Base-by-base conservation (phyloP, 2,888 invertebrate genomes). In the Microdon myrmicae region DNA sequence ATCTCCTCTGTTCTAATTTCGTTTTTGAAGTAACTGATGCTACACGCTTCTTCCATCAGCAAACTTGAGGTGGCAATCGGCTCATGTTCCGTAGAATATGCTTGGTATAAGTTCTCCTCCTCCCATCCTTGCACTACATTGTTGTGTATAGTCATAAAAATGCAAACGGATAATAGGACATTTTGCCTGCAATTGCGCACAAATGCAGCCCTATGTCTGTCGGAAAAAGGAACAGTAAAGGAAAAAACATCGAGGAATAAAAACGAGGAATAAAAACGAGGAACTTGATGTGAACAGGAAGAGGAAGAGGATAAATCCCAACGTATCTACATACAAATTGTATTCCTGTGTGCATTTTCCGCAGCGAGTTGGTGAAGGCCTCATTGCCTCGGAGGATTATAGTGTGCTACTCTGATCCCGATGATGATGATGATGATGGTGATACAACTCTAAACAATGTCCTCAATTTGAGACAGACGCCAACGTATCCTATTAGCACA, bases 111-210 rank as follows among this genome's bases (percentile, higher is more conserved):
- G 51, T 51, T 64, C 45, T 64, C 22, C 43, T 44, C 34, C 49
- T 17, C 23, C 13, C 25, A 16, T 17, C 17, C 16, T 8, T 13
- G 19, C n/a, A 10, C 38, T 2, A 2, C 14, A 2, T 16, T 7
- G 9, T 12, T 8, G 6, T 1, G 12, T 13, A 16, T 17, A 8
- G 3, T n/a, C 1, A 47, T 51, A 43, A 53, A 61, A 64, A 51
- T 43, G 37, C 58, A 58, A 58, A 51, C 51, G 37, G 47, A 58
- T 64, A 64, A 64, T 58, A 23, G 43, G 32, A 53, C 51, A 51
- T 58, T 64, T 51, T 45, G 58, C 51, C 45, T 58, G 64, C 64
- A 64, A 64, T 64, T 64, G 64, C 64, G 64, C 64, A 64, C 51
- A 58, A 58, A 58, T 58, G 64, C 58, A 58, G 51, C 23, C 32